These are phyloP conservation scores for Dryas iulia DNA, from an alignment of 1,140 invertebrate species.

Conservation along the genomic window DNA sequence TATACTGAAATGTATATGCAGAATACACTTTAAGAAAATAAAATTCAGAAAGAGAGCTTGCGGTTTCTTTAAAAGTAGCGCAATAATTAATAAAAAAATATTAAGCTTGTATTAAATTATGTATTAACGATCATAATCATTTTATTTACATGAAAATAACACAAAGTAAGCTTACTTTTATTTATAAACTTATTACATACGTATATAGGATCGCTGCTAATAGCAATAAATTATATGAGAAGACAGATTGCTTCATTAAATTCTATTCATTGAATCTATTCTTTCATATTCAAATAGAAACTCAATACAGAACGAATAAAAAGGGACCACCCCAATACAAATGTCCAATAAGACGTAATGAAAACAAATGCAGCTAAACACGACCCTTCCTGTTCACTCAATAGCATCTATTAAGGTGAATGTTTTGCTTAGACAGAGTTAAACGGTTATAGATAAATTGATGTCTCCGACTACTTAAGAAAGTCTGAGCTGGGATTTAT, in stretches of 20 bases:
- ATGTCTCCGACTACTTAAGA: not conserved
- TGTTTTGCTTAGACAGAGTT: slow-evolving; percentile 9
- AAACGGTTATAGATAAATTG: not conserved
- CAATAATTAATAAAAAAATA: not conserved
- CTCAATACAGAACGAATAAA: slow-evolving; percentile 24
- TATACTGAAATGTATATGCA: slow-evolving; percentile 27
- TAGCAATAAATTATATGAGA: no score
- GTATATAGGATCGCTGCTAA: no score
- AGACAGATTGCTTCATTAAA: no score
- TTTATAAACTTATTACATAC: no score
- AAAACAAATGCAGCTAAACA: slow-evolving; percentile 64
- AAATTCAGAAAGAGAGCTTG: not conserved
- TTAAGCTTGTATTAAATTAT: not conserved
- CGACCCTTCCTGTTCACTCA: slow-evolving; percentile 54
- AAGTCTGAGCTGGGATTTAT: not conserved
- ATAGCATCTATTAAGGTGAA: slow-evolving; percentile 46
- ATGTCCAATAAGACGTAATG: slow-evolving; percentile 51
- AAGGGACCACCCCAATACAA: slow-evolving; percentile 34
- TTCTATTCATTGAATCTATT: slow-evolving; percentile 13
- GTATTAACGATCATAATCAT: not conserved
- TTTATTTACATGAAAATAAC: not conserved
- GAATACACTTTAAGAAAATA: slow-evolving; percentile 5
- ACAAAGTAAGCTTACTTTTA: no score
- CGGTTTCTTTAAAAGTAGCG: not conserved
- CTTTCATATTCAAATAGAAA: slow-evolving; percentile 36